Evolutionary conservation across 2,888 invertebrate species (phyloP).

Genomic region (Teleogryllus oceanicus): DNA sequence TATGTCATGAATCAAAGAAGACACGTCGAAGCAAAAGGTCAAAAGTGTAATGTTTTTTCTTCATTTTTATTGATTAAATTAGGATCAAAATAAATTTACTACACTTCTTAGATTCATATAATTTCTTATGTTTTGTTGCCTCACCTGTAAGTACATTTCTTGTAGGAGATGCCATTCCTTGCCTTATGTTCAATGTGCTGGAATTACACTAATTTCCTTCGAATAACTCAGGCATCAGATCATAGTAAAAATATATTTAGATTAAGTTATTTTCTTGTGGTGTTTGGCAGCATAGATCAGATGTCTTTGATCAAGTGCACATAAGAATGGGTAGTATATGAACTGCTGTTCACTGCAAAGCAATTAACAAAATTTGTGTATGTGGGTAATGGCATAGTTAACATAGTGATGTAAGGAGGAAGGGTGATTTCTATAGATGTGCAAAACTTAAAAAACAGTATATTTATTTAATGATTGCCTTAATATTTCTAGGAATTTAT

Average conservation of each 20-base stretch:
- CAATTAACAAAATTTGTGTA: slow-evolving; percentile 18
- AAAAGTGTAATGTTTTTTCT: slow-evolving; percentile 11
- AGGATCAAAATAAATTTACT: neutral
- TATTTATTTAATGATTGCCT: slow-evolving; percentile 22
- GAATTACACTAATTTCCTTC: neutral
- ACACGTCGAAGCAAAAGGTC: slow-evolving; percentile 18
- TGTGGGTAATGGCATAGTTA: slow-evolving; percentile 1
- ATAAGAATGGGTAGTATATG: neutral
- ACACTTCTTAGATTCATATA: neutral
- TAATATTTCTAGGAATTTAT: slow-evolving; percentile 30
- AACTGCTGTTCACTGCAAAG: neutral
- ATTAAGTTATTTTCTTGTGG: neutral
- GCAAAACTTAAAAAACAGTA: neutral
- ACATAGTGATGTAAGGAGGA: neutral
- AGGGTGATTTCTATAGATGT: slow-evolving; percentile 9
- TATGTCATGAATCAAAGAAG: slow-evolving; percentile 1
- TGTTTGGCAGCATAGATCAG: slow-evolving; percentile 18
- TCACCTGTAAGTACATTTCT: neutral
- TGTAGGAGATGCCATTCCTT: slow-evolving; percentile 5
- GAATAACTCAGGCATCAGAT: neutral
- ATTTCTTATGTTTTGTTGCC: neutral
- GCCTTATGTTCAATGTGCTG: neutral
- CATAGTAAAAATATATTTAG: neutral
- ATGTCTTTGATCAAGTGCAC: slow-evolving; percentile 4
- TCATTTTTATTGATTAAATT: neutral